A percentile compares a stretch with the other conserved stretches of the same genome.
These are phyloP conservation scores for Ptychobarbus kaznakovi DNA, from an alignment of 2,797 vertebrate species.

Conservation along the genomic window DNA sequence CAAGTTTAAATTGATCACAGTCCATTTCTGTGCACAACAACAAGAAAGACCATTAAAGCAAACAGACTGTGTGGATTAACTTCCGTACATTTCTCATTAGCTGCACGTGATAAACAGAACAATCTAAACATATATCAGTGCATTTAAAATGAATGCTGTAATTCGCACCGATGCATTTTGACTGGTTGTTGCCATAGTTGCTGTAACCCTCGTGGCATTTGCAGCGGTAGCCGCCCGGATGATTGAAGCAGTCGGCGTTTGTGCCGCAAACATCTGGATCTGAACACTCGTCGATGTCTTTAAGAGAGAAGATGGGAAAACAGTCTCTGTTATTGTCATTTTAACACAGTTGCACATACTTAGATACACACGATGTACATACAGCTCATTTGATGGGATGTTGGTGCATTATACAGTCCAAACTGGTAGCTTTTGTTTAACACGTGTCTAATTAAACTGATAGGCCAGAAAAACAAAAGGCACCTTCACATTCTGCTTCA, in stretches of 20 bases:
- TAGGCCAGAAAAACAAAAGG: not conserved
- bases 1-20: constrained; percentile 14
- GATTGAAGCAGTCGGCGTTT: too few species aligned
- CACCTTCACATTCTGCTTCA: not conserved
- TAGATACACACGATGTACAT: not conserved
- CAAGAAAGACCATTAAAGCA: not conserved
- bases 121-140: not conserved
- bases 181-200: too few species aligned
- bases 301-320: too few species aligned
- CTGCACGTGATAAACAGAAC: not conserved
- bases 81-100: not conserved
- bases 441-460: not conserved
- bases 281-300: too few species aligned
- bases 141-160: too few species aligned
- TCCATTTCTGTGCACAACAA: constrained; percentile 34
- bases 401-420: not conserved
- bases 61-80: not conserved
- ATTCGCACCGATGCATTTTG: too few species aligned
- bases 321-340: not conserved
- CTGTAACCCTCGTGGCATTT: too few species aligned
- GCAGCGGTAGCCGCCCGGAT: too few species aligned
- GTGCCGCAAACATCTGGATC: too few species aligned
- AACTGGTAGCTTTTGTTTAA: not conserved
- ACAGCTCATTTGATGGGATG: not conserved
- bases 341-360: not conserved